Evolutionary conservation across 2,797 vertebrate genomes (phyloP).

Genomic region (Pampus argenteus): DNA sequence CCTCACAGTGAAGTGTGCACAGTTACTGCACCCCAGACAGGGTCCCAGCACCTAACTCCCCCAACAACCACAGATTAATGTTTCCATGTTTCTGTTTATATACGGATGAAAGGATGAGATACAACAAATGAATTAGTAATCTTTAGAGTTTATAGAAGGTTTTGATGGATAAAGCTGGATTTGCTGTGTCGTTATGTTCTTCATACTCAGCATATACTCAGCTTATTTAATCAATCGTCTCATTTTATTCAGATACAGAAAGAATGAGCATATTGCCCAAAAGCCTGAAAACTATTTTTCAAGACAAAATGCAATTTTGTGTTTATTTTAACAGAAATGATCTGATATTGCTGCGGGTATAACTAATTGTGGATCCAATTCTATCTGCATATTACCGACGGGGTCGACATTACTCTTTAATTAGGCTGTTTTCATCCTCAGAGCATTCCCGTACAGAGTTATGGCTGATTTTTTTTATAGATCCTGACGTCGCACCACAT

Average conservation of each 20-base stretch:
- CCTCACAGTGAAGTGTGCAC: background rate
- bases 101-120: background rate
- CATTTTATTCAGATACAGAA: too few species aligned
- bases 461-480: slow-evolving; percentile 33
- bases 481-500: slow-evolving; percentile 38
- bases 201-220: too few species aligned
- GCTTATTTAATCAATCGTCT: too few species aligned
- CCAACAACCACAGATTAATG: background rate
- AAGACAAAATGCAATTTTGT: too few species aligned
- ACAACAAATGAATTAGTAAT: background rate
- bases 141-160: too few species aligned
- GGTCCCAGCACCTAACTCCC: background rate
- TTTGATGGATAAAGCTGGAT: too few species aligned
- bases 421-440: slow-evolving; percentile 63
- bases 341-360: slow-evolving; percentile 24
- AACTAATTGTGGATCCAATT: slow-evolving; percentile 14
- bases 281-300: too few species aligned
- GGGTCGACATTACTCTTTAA: slow-evolving; percentile 36
- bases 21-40: background rate
- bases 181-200: too few species aligned
- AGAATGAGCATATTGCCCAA: too few species aligned
- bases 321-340: background rate
- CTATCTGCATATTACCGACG: slow-evolving; percentile 21
- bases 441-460: slow-evolving; percentile 60
- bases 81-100: background rate